Evolutionary conservation across 1,140 invertebrate genomes (phyloP), one percentile per base, ranked within the genome.

Genomic region (Globodera rostochiensis): DNA sequence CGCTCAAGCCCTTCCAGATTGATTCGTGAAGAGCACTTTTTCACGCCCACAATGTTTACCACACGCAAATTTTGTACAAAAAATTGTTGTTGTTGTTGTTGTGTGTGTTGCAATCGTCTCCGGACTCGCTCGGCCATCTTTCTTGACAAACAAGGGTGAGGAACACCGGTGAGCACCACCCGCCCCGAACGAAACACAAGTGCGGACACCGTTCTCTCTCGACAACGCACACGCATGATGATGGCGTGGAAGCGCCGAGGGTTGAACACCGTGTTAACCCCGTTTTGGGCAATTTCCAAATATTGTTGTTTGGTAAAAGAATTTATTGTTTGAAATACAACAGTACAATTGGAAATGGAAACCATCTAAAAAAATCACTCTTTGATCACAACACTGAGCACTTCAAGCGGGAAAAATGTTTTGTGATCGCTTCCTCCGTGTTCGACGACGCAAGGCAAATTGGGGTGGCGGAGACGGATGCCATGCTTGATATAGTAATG

Each of bases 401-500:
- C 73, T 15, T 74, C 73, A 74, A 74, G n/a, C 4, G 73, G 73
- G 13, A 46, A 74, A 49, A 21, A 36, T 53, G 73, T 50, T 36
- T 57, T 49, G 53, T 74, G 73, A 25, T 74, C 47, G 2, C 73
- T 21, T 6, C 73, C 73, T 7, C 73, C 73, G 21, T 36, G 36
- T 74, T 74, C 73, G 3, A 74, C 53, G 7, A 74, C 8, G 25
- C 73, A 74, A 6, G 73, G 73, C 53, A 74, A 9, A 45, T 25
- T 50, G n/a, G 73, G 73, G 25, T 74, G 73, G 7, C 25, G 73
- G n/a, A 74, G 21, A 8, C 53, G 15, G 8, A 74, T 50, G 3
- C 53, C 53, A 57, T 74, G 73, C 9, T 74, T 74, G 21, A 74
- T 57, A 9, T 74, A 74, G 73, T 74, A 74, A 8, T 74, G 53